Conservation (phyloP, 2,113 vertebrate genomes). For the Pangasianodon gigas region DNA sequence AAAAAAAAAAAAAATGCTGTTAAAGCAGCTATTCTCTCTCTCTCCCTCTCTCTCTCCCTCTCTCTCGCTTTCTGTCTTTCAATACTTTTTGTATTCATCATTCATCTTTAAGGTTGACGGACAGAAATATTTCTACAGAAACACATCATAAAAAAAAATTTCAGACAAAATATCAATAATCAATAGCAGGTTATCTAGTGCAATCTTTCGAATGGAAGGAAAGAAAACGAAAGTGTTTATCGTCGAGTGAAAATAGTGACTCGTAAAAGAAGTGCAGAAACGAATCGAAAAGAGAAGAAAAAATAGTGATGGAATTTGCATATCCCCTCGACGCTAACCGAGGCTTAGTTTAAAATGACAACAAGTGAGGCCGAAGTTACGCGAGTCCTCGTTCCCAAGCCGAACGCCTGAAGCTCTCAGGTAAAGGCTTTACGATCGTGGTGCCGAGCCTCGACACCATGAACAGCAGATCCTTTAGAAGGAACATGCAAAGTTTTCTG, state of each 20-base stretch:
- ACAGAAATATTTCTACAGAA: slow-evolving; percentile 56
- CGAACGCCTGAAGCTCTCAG: slow-evolving; percentile 34
- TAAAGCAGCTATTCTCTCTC: slow-evolving; percentile 50
- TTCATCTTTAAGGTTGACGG: slow-evolving; percentile 41
- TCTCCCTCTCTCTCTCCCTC: background rate
- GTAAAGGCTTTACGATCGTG: slow-evolving; percentile 24
- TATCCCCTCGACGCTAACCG: slow-evolving; percentile 59
- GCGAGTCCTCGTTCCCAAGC: slow-evolving; percentile 39
- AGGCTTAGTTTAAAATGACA: slow-evolving; percentile 40
- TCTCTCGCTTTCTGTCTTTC: background rate
- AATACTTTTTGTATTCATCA: background rate
- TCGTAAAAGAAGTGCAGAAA: slow-evolving; percentile 45
- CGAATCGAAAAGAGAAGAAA: slow-evolving; percentile 12
- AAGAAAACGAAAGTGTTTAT: slow-evolving; percentile 27
- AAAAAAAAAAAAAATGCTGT: slow-evolving; percentile 15
- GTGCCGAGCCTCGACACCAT: slow-evolving; percentile 17
- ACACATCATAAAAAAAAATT: slow-evolving; percentile 42
- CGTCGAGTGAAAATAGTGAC: slow-evolving; percentile 33
- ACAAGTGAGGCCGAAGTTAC: slow-evolving; percentile 49
- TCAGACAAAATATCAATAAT: slow-evolving; percentile 49
- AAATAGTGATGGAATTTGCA: slow-evolving; percentile 58
- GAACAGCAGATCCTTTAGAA: slow-evolving; percentile 53
- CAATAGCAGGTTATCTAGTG: slow-evolving; percentile 63
- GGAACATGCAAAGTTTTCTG: slow-evolving; percentile 46
- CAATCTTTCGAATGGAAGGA: slow-evolving; percentile 53